A percentile compares a stretch with the other conserved stretches of the same genome.
Conservation (phyloP, 2,888 invertebrate genomes). For the Leptodirus hochenwartii region DNA sequence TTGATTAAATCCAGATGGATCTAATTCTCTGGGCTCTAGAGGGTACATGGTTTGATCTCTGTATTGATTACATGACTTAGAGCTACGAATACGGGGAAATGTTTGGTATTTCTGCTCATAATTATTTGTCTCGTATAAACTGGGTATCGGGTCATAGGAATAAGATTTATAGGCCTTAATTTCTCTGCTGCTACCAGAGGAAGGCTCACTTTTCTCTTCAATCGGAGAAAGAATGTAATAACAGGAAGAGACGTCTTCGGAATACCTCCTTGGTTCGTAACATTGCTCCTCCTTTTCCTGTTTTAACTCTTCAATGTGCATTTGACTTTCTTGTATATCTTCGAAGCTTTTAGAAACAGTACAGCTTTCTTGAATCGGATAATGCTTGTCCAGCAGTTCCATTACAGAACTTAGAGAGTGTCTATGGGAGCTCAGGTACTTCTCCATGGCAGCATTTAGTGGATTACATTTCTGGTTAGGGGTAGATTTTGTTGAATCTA, state of each 20-base stretch:
- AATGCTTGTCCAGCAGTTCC: constrained; percentile 21
- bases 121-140: constrained; percentile 15
- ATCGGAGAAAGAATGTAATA: constrained; percentile 32
- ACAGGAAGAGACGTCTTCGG: constrained; percentile 11
- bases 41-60: constrained; percentile 29
- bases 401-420: constrained; percentile 27
- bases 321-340: constrained; percentile 14
- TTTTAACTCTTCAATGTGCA: too few species aligned
- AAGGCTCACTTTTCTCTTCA: constrained; percentile 37
- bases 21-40: constrained; percentile 37
- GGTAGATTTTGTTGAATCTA: too few species aligned
- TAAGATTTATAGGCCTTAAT: constrained; percentile 24
- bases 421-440: constrained; percentile 27
- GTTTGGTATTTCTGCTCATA: constrained; percentile 30
- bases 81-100: constrained; percentile 26
- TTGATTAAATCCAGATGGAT: constrained; percentile 35
- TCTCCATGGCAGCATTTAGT: constrained; percentile 25
- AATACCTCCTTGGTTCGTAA: constrained; percentile 12
- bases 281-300: constrained; percentile 7
- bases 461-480: too few species aligned
- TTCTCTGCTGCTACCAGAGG: constrained; percentile 27
- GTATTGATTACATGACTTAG: constrained; percentile 14
- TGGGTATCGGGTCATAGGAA: constrained; percentile 25
- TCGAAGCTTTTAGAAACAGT: constrained; percentile 10
- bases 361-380: constrained; percentile 7